Evolutionary conservation across 2,888 invertebrate genomes (phyloP).

Genomic region (Cephus spinipes): DNA sequence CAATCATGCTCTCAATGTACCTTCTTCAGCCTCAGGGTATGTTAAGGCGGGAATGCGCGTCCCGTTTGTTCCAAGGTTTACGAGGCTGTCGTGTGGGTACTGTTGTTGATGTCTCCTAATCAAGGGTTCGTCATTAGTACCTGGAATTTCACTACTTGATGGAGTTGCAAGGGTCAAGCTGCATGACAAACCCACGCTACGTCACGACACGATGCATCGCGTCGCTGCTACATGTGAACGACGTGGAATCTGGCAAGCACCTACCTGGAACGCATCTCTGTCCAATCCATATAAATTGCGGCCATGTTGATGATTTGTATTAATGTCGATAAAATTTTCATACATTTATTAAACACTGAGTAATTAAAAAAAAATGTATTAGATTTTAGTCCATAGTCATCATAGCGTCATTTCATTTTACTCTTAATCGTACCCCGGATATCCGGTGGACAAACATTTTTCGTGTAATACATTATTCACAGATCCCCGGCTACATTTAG

Average conservation of each 20-base stretch:
- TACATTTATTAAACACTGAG: background rate
- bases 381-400: background rate
- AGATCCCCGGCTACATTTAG: background rate
- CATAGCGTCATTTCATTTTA: background rate
- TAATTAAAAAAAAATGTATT: background rate
- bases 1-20: constrained; percentile 23
- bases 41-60: background rate
- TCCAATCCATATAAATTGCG: background rate
- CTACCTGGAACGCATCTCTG: background rate
- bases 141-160: background rate
- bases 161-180: background rate
- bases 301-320: background rate
- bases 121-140: constrained; percentile 12
- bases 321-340: background rate
- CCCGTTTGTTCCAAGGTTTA: constrained; percentile 9
- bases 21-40: constrained; percentile 19
- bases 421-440: background rate
- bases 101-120: constrained; percentile 11
- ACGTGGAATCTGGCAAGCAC: background rate
- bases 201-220: background rate
- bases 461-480: background rate
- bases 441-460: background rate
- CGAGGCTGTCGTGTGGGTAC: constrained; percentile 8
- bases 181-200: constrained; percentile 5
- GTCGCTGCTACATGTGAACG: background rate